Percentiles rank a stretch among this genome's conserved stretches.
Conservation (phyloP, 2,888 invertebrate genomes). For the Caenorhabditis zanzibari region DNA sequence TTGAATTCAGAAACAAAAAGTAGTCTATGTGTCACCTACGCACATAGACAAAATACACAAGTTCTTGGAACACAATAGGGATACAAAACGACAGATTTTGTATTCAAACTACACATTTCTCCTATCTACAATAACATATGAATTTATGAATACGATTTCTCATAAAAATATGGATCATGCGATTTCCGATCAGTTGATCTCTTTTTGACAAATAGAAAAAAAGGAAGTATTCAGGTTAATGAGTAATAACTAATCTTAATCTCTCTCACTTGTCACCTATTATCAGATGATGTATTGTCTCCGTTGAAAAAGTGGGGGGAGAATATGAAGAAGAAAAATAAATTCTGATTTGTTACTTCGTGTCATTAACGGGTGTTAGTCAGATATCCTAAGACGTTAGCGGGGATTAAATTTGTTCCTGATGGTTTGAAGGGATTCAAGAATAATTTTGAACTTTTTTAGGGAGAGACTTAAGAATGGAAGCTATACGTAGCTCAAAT, state of each 20-base stretch:
- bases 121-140: background rate
- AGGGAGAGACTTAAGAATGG: background rate
- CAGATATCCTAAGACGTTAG: background rate
- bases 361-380: background rate
- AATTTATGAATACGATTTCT: conserved; percentile 8
- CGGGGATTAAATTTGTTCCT: background rate
- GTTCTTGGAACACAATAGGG: conserved; percentile 1
- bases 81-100: conserved; percentile 2
- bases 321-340: background rate
- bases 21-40: background rate
- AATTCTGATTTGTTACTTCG: conserved; percentile 20
- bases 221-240: background rate
- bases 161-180: conserved; percentile 21
- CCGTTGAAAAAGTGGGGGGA: background rate
- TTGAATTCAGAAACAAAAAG: background rate
- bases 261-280: background rate
- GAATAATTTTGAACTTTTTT: background rate
- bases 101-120: conserved; percentile 14
- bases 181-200: conserved; percentile 30
- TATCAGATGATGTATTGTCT: conserved; percentile 32
- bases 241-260: conserved; percentile 11
- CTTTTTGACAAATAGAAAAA: background rate
- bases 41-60: background rate
- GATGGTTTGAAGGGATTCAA: background rate
- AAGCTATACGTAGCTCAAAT: background rate